Conservation (phyloP, 1,140 invertebrate species). For the Bursaphelenchus mucronatus region DNA sequence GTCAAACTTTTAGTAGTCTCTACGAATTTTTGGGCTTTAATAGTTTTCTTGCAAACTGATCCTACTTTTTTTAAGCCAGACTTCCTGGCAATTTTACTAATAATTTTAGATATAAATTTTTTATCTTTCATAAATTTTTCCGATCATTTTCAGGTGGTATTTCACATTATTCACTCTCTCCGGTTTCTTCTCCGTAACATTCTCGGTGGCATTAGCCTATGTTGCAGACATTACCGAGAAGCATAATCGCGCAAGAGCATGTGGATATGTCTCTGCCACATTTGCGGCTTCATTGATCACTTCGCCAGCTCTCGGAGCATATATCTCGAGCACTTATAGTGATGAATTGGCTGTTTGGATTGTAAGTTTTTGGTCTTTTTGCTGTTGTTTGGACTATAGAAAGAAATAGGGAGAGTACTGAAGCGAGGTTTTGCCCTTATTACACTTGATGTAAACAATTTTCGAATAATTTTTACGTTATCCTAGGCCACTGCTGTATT, state of each 20-base stretch:
- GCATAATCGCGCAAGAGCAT: constrained; percentile 86
- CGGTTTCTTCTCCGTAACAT: constrained; percentile 96
- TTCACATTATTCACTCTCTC: constrained; percentile 99
- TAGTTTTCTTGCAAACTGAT: too few relatives aligned
- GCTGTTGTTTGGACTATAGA: neutral
- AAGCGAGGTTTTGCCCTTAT: too few relatives aligned
- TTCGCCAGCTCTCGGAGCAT: constrained; percentile 89
- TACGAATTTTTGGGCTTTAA: too few relatives aligned
- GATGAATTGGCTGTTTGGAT: constrained; percentile 90
- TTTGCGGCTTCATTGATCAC: constrained; percentile 97
- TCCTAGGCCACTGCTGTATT: constrained; percentile 79
- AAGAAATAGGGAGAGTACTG: too few relatives aligned
- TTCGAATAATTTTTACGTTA: neutral
- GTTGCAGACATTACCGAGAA: constrained; percentile 99
- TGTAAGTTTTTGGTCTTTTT: constrained; percentile 39
- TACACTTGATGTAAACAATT: too few relatives aligned
- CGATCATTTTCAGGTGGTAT: constrained; percentile 74
- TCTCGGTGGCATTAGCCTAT: constrained; percentile 76
- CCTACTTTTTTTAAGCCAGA: too few relatives aligned
- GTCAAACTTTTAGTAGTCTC: too few relatives aligned
- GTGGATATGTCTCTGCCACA: constrained; percentile 92
- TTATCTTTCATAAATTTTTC: constrained; percentile 23
- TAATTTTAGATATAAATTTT: too few relatives aligned
- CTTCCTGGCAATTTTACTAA: too few relatives aligned
- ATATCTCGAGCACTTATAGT: constrained; percentile 80